Percentiles rank a stretch among this genome's conserved stretches.
Evolutionary conservation across 2,113 vertebrate species (phyloP).

Genomic region (Tachycineta bicolor): DNA sequence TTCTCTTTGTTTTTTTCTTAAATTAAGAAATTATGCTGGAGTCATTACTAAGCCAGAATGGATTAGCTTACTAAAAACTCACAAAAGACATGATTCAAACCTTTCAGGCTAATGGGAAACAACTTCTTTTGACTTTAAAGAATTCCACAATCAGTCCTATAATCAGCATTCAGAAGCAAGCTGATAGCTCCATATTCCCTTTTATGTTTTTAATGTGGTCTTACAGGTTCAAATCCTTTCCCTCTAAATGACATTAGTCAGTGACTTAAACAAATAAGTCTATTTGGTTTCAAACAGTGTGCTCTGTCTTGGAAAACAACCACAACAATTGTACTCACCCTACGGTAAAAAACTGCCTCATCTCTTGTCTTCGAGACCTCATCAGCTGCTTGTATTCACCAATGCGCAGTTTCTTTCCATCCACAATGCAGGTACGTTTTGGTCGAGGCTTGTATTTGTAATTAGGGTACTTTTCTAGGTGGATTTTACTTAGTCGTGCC

Average conservation of each 20-base stretch:
- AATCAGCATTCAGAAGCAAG: not conserved
- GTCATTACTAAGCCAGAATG: not conserved
- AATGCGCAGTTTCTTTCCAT: conserved; percentile 97
- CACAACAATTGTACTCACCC: conserved; percentile 80
- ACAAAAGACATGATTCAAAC: conserved; percentile 15
- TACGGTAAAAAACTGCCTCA: conserved; percentile 99
- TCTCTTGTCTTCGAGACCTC: conserved; percentile 97
- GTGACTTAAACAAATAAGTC: conserved; percentile 10
- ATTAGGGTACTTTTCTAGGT: conserved; percentile 99
- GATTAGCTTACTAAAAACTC: not conserved
- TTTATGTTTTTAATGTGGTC: not conserved
- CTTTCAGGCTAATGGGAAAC: conserved; percentile 7
- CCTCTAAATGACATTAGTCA: not conserved
- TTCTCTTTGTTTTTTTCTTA: conserved; percentile 17
- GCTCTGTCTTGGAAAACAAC: conserved; percentile 3
- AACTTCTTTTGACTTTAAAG: conserved; percentile 25
- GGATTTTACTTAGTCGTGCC: conserved; percentile 97
- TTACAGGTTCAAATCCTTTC: not conserved
- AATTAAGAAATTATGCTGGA: conserved; percentile 4
- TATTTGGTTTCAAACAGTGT: not conserved
- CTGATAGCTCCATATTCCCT: not conserved
- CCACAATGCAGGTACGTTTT: conserved; percentile 98
- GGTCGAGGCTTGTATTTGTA: conserved; percentile 99
- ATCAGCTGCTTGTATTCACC: conserved; percentile 99
- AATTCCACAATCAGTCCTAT: not conserved